Conservation (phyloP, 1,140 invertebrate genomes). For the Ceratina australensis region DNA sequence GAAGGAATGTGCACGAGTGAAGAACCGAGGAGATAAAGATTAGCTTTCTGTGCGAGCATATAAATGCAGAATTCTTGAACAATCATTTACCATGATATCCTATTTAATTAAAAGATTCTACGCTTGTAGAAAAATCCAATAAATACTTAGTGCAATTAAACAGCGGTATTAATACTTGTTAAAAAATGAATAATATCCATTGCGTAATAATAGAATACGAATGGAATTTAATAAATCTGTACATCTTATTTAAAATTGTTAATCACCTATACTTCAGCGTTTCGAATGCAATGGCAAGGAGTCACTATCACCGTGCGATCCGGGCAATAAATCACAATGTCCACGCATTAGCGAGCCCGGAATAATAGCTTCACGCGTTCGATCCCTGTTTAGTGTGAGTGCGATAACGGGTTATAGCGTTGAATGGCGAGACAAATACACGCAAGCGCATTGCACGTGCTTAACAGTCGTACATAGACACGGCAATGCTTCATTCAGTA, state of each 20-base stretch:
- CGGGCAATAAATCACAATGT: neutral
- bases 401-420: neutral
- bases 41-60: neutral
- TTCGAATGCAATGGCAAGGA: neutral
- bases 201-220: too few species aligned
- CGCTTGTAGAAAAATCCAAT: too few species aligned
- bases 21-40: neutral
- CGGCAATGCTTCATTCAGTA: neutral
- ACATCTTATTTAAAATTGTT: too few species aligned
- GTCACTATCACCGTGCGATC: neutral
- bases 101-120: too few species aligned
- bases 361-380: neutral
- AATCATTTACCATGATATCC: neutral
- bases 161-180: too few species aligned
- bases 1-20: neutral
- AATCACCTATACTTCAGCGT: neutral
- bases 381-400: too few species aligned
- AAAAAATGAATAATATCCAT: too few species aligned
- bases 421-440: neutral
- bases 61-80: neutral
- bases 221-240: too few species aligned
- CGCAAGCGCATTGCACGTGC: slow-evolving; percentile 21
- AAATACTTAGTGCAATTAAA: too few species aligned
- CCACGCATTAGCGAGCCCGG: neutral
- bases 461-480: neutral